Evolutionary conservation across 2,888 invertebrate species (phyloP).

Genomic region (Fragum sueziense): DNA sequence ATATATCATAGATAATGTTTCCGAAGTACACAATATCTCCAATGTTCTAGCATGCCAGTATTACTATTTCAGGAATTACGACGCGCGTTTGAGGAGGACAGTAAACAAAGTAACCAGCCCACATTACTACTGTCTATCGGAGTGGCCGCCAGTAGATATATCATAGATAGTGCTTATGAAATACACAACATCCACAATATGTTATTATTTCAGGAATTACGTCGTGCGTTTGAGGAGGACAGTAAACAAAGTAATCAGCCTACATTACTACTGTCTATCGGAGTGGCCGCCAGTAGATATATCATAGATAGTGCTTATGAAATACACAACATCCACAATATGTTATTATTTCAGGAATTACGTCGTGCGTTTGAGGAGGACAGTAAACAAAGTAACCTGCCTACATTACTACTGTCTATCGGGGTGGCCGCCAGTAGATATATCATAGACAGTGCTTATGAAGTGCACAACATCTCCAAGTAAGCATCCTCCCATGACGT

Average conservation of each 20-base stretch:
- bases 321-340: slow-evolving; percentile 43
- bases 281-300: slow-evolving; percentile 69
- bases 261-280: slow-evolving; percentile 59
- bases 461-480: slow-evolving; percentile 30
- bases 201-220: too few relatives aligned
- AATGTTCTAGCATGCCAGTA: slow-evolving; percentile 45
- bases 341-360: slow-evolving; percentile 61
- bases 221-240: slow-evolving; percentile 70
- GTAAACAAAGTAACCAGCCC: slow-evolving; percentile 39
- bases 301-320: slow-evolving; percentile 68
- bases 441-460: slow-evolving; percentile 68
- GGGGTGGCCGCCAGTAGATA: slow-evolving; percentile 70
- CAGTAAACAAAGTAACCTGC: slow-evolving; percentile 43
- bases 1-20: slow-evolving; percentile 66
- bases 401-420: slow-evolving; percentile 55
- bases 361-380: slow-evolving; percentile 69
- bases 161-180: slow-evolving; percentile 69
- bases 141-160: slow-evolving; percentile 68
- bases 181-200: slow-evolving; percentile 15
- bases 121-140: slow-evolving; percentile 61
- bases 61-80: slow-evolving; percentile 70
- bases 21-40: slow-evolving; percentile 43
- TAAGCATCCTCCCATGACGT: too few relatives aligned
- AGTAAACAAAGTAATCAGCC: slow-evolving; percentile 45
- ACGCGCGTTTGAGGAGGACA: slow-evolving; percentile 68